phyloP scores from a whole-genome alignment of 2,888 invertebrate genomes.

The Sphaerophoria taeniata region DNA sequence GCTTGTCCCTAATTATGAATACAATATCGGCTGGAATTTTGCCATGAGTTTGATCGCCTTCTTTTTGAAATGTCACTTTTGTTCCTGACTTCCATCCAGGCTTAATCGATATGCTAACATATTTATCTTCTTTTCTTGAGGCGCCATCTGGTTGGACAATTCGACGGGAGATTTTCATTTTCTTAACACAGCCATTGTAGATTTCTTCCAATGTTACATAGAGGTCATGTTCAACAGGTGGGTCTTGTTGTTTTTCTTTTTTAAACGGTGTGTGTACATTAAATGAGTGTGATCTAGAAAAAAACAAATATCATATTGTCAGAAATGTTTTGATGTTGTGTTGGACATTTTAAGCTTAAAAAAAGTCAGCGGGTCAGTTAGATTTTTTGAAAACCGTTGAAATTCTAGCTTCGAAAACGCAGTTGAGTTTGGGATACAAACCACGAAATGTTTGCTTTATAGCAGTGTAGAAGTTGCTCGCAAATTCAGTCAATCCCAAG shows the following conservation, averaged over 20 bases:
- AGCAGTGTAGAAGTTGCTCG: too few species aligned
- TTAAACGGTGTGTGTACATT: slow-evolving; percentile 91
- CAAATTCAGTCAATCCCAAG: too few species aligned
- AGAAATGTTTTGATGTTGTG: background rate
- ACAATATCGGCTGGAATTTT: slow-evolving; percentile 98
- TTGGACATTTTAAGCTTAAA: too few species aligned
- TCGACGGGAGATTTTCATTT: slow-evolving; percentile 99
- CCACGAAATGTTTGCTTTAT: too few species aligned
- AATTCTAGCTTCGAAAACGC: too few species aligned
- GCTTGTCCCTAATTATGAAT: slow-evolving; percentile 97
- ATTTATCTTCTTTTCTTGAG: slow-evolving; percentile 96
- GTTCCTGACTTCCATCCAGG: slow-evolving; percentile 99
- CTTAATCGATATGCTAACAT: slow-evolving; percentile 96
- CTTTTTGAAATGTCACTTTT: slow-evolving; percentile 98
- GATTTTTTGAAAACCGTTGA: too few species aligned
- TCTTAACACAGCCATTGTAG: slow-evolving; percentile 96
- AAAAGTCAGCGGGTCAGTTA: too few species aligned
- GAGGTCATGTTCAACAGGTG: slow-evolving; percentile 95
- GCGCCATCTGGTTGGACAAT: slow-evolving; percentile 94
- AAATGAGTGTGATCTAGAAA: slow-evolving; percentile 94
- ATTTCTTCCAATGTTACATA: slow-evolving; percentile 98
- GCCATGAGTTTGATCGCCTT: slow-evolving; percentile 96
- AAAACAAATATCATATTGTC: background rate
- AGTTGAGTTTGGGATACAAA: too few species aligned
- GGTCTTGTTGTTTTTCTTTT: slow-evolving; percentile 93